These are phyloP conservation scores for Antechinus stuartii DNA, from an alignment of 2,113 vertebrate species.

Conservation along the genomic window DNA sequence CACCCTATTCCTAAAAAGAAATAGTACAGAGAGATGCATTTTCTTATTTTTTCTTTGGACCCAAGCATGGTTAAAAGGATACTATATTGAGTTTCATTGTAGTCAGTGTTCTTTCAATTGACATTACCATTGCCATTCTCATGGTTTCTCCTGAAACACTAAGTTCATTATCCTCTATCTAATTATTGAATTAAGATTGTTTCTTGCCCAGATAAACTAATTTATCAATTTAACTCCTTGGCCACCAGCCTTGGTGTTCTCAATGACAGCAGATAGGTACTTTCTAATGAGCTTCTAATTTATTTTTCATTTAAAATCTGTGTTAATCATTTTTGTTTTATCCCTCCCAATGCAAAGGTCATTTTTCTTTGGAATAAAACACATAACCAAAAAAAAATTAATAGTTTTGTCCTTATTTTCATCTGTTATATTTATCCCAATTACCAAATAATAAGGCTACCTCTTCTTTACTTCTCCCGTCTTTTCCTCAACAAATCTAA, in stretches of 20 bases:
- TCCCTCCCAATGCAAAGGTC: background rate
- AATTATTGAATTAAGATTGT: no score
- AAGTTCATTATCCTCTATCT: no score
- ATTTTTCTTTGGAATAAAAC: background rate
- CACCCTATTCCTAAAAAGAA: no score
- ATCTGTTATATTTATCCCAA: background rate
- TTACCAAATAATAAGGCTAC: background rate
- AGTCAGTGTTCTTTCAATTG: no score
- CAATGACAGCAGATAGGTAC: background rate
- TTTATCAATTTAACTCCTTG: background rate
- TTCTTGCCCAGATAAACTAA: background rate
- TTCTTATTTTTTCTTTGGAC: no score
- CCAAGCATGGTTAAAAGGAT: no score
- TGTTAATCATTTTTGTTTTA: background rate
- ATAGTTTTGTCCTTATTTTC: background rate
- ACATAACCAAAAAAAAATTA: background rate
- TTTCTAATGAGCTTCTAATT: background rate
- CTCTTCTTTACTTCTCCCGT: background rate
- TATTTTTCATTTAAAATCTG: background rate
- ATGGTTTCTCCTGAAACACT: no score
- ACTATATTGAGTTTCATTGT: no score
- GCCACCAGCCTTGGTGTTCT: background rate
- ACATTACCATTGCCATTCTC: no score
- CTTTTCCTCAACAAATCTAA: background rate
- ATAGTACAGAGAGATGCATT: no score